These are phyloP conservation scores for Tetramorium simillimum DNA, from an alignment of 1,140 invertebrate species.

Conservation along the genomic window DNA sequence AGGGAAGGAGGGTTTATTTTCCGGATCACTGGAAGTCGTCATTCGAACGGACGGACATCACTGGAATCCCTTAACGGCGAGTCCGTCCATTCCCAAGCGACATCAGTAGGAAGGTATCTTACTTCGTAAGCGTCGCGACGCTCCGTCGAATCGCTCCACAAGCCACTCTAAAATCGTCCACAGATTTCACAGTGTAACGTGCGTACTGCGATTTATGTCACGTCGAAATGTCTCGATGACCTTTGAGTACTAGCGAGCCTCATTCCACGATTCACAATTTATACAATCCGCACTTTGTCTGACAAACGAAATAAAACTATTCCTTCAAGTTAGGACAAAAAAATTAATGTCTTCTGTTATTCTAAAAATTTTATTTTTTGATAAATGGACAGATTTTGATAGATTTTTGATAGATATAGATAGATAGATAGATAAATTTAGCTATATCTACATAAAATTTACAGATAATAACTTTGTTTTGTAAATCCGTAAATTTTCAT, in stretches of 20 bases:
- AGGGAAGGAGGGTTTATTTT: constrained; percentile 76
- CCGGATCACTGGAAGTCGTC: constrained; percentile 78
- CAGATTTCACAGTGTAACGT: constrained; percentile 35
- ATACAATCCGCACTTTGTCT: background rate
- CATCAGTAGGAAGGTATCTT: constrained; percentile 61
- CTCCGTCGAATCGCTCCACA: constrained; percentile 25
- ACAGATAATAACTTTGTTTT: background rate
- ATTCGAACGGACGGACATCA: constrained; percentile 77
- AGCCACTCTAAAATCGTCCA: constrained; percentile 22
- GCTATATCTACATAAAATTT: background rate
- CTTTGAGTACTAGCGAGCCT: background rate
- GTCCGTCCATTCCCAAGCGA: constrained; percentile 67
- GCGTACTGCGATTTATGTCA: constrained; percentile 51
- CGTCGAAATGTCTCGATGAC: constrained; percentile 20
- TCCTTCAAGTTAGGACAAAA: background rate
- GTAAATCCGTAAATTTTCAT: background rate
- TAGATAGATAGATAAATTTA: background rate
- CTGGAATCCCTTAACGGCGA: constrained; percentile 77
- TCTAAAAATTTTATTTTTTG: background rate
- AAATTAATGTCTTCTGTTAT: background rate
- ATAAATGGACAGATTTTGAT: background rate
- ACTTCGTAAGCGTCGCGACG: constrained; percentile 57
- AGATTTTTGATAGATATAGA: background rate
- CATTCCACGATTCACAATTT: background rate
- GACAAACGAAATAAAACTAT: background rate